Evolutionary conservation across 2,113 vertebrate genomes (phyloP).

Genomic region (Sebastes schlegelii): DNA sequence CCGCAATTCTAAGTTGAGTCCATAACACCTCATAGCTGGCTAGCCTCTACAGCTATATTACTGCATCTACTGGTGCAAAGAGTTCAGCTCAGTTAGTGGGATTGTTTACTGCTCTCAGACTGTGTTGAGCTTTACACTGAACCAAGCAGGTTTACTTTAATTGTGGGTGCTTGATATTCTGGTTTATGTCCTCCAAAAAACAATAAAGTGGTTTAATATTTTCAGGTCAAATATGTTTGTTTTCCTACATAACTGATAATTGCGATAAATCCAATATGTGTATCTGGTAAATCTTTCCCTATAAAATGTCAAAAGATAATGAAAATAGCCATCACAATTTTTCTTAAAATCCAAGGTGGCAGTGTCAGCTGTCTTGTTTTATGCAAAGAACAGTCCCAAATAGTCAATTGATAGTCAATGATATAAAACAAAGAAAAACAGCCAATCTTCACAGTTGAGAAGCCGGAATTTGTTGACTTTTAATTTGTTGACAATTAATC

Average conservation of each 20-base stretch:
- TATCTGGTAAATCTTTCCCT: not conserved
- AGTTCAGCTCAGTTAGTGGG: constrained; percentile 10
- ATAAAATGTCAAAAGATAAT: too few species aligned
- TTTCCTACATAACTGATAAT: not conserved
- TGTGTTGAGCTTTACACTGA: not conserved
- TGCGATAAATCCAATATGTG: too few species aligned
- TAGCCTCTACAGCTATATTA: not conserved
- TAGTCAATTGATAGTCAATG: too few species aligned
- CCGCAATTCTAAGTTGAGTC: constrained; percentile 24
- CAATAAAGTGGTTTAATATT: not conserved
- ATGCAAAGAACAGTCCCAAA: too few species aligned
- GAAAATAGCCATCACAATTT: too few species aligned
- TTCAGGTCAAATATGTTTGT: not conserved
- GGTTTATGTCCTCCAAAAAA: not conserved
- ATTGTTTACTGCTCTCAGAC: not conserved
- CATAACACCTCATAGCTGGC: constrained; percentile 2
- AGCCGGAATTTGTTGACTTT: too few species aligned
- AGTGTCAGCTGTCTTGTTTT: too few species aligned
- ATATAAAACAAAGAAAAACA: too few species aligned
- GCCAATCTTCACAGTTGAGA: too few species aligned
- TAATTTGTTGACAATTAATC: too few species aligned
- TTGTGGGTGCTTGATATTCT: not conserved
- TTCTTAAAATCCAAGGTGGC: too few species aligned
- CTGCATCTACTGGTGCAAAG: not conserved
- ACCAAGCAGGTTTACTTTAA: not conserved